Conservation (phyloP, 2,888 invertebrate species). For the Eristalis arbustorum region DNA sequence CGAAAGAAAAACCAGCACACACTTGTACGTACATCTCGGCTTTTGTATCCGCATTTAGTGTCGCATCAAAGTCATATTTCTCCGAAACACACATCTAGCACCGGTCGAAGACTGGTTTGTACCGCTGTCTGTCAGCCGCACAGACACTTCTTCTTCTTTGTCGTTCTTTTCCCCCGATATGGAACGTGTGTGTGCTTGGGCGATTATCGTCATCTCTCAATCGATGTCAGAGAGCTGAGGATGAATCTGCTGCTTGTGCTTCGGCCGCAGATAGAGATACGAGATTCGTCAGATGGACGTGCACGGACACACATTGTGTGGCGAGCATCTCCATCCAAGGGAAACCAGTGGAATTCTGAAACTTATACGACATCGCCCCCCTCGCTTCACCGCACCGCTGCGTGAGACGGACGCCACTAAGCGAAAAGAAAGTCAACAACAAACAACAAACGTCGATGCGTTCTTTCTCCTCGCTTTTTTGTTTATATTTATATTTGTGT, state of each 20-base stretch:
- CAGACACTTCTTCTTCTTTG: neutral
- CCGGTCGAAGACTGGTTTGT: constrained; percentile 29
- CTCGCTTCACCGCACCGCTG: neutral
- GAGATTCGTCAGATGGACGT: neutral
- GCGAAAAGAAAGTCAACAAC: constrained; percentile 56
- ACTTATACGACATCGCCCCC: neutral
- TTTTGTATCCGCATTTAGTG: constrained; percentile 20
- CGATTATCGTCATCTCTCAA: constrained; percentile 41
- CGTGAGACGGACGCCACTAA: constrained; percentile 21
- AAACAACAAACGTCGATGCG: constrained; percentile 18
- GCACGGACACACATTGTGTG: neutral
- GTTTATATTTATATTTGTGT: constrained; percentile 8
- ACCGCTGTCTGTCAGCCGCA: neutral
- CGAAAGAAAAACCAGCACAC: neutral
- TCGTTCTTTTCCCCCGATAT: neutral
- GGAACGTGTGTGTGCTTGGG: constrained; percentile 6
- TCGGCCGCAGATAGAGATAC: neutral
- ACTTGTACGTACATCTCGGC: neutral
- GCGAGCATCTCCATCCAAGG: neutral
- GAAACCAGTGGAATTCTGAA: constrained; percentile 19
- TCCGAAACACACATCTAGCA: constrained; percentile 9
- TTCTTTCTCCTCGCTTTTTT: constrained; percentile 2
- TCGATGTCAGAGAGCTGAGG: constrained; percentile 29
- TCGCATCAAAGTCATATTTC: constrained; percentile 45
- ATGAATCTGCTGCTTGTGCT: constrained; percentile 36